A percentile compares a stretch with the other conserved stretches of the same genome.
phyloP scores from a whole-genome alignment of 2,888 invertebrate species.

The Ormyrus thymus region DNA sequence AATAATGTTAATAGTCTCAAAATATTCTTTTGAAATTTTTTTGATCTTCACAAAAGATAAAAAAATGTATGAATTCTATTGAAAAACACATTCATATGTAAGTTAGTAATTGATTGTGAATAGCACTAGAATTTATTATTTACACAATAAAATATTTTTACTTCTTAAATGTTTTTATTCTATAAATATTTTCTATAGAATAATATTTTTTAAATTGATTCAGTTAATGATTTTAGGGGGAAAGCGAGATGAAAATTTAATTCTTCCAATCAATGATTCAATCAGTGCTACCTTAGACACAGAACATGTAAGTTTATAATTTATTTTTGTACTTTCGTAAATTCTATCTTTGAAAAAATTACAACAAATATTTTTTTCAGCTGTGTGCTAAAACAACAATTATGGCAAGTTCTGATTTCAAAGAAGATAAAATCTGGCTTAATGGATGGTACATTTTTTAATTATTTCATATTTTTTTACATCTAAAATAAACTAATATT shows the following conservation, averaged over 20 bases:
- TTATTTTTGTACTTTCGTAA: conserved; percentile 20
- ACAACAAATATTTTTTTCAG: conserved; percentile 70
- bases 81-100: conserved; percentile 4
- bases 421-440: conserved; percentile 89
- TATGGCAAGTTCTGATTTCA: conserved; percentile 83
- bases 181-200: not conserved
- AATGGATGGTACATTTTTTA: conserved; percentile 81
- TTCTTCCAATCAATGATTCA: conserved; percentile 97
- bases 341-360: not conserved
- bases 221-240: conserved; percentile 83
- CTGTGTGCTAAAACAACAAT: conserved; percentile 95
- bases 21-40: not conserved
- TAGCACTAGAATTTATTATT: not conserved
- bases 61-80: not conserved
- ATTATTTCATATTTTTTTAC: conserved; percentile 15
- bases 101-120: conserved; percentile 10
- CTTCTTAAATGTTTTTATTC: conserved; percentile 2
- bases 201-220: conserved; percentile 47
- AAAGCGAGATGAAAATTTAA: conserved; percentile 93
- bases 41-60: conserved; percentile 6
- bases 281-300: conserved; percentile 93
- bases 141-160: not conserved
- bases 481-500: not conserved
- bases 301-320: conserved; percentile 79
- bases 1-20: not conserved